phyloP scores from a whole-genome alignment of 2,888 invertebrate species.

The Drosophila cognata region DNA sequence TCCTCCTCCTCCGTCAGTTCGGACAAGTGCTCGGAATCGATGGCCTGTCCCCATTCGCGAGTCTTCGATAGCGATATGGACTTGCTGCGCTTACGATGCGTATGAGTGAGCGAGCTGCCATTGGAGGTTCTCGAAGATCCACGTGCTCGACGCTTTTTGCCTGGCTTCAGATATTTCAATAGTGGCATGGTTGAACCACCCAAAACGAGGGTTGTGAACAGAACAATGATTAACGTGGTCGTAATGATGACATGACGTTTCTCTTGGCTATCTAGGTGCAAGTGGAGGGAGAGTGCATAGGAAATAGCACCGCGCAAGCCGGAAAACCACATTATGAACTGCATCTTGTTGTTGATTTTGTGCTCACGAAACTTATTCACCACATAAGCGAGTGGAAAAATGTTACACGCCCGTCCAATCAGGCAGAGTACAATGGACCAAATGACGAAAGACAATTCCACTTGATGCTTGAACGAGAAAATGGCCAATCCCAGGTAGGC shows the following conservation, averaged over 20 bases:
- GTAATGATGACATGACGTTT: conserved; percentile 98
- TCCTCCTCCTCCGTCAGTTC: conserved; percentile 97
- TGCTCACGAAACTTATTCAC: conserved; percentile 98
- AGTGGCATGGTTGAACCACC: conserved; percentile 99
- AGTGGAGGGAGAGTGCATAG: conserved; percentile 97
- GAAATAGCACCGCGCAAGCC: conserved; percentile 98
- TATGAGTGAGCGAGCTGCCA: conserved; percentile 82
- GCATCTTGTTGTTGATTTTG: conserved; percentile 99
- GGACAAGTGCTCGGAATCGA: conserved; percentile 96
- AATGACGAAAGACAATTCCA: conserved; percentile 95
- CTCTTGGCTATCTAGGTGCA: conserved; percentile 95
- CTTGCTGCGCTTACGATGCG: conserved; percentile 88
- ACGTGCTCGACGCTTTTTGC: conserved; percentile 82
- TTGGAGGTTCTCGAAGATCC: conserved; percentile 72
- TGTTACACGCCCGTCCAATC: conserved; percentile 97
- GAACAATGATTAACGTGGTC: conserved; percentile 98
- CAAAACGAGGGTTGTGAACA: conserved; percentile 97
- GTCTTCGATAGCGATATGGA: conserved; percentile 98
- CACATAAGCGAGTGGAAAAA: conserved; percentile 96
- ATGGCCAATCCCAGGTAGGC: conserved; percentile 92
- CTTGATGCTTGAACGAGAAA: conserved; percentile 96
- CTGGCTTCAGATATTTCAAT: conserved; percentile 92
- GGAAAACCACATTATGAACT: conserved; percentile 99
- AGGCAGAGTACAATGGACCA: conserved; percentile 97
- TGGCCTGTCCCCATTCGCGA: conserved; percentile 98